These are phyloP conservation scores for Sussaba pulchella DNA, from an alignment of 2,888 invertebrate species.

Conservation along the genomic window DNA sequence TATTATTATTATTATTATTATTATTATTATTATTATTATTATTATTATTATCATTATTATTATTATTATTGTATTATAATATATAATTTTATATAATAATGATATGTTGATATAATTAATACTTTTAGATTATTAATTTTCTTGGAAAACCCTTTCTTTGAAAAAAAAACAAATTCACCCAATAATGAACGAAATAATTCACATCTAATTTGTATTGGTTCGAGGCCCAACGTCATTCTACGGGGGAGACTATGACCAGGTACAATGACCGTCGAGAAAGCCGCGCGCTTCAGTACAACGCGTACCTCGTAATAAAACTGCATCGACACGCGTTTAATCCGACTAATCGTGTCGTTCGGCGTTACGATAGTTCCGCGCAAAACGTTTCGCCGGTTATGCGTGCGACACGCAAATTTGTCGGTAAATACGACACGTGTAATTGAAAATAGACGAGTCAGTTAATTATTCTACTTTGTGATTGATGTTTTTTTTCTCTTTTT, in stretches of 20 bases:
- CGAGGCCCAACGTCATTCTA: constrained; percentile 22
- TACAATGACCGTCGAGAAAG: constrained; percentile 30
- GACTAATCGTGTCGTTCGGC: constrained; percentile 11
- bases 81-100: no score
- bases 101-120: no score
- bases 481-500: no score
- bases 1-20: no score
- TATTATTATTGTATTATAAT: no score
- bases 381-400: neutral
- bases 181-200: constrained; percentile 6
- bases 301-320: constrained; percentile 42
- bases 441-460: no score
- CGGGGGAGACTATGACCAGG: constrained; percentile 21
- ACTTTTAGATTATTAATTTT: no score
- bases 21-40: no score
- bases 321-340: constrained; percentile 34
- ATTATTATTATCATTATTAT: no score
- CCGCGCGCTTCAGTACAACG: constrained; percentile 33
- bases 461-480: no score
- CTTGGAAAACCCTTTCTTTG: no score
- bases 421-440: constrained; percentile 6
- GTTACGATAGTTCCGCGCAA: constrained; percentile 11
- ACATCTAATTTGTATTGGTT: constrained; percentile 29
- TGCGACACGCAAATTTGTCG: neutral
- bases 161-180: no score